Evolutionary conservation across 2,888 invertebrate species (phyloP), one percentile per base, ranked within the genome.

Genomic region (Zhengitettix transpicula): DNA sequence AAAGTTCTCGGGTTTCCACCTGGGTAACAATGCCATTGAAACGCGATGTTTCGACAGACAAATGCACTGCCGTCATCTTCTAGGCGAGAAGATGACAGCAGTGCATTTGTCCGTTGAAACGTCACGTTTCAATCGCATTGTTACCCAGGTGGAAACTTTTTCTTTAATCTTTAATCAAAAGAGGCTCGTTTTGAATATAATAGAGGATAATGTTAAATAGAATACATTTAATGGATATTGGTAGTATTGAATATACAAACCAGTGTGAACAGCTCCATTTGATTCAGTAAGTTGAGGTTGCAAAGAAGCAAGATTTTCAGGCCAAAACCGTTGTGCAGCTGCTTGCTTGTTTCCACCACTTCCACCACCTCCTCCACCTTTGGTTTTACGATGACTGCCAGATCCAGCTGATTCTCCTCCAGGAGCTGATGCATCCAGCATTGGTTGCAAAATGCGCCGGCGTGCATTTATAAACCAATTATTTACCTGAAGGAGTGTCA

Each of bases 401-500:
- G 61, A 60, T 16, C 61, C 61, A 44, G 58, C 41, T 1, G 60
- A 56, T 28, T 58, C 54, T n/a, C 56, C 57, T 12, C 56, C 74
- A 7, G 78, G 76, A 28, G 78, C 78, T 56, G 81, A 81, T 14
- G 81, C 82, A 70, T 94, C 93, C 56, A 94, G 73, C 93, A 94
- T 95, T 0, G 94, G 94, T 71, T 93, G 93, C 58, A 94, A 76
- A 67, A 94, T 94, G 66, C 94, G 78, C 61, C 95, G 80, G 47
- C 95, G 78, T 5, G 95, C 95, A 75, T 95, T 95, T 65, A 95
- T 94, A 74, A 95, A 91, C 90, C 91, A 91, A 71, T 90, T 91
- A 76, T 91, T 91, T 64, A 94, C 92, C 75, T 92, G 92, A 54
- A 91, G 77, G 57, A 92, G 74, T 0, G 93, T 93, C 60, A 95